Base-by-base conservation (phyloP, 2,797 vertebrate species). In the Pelodytes ibericus region DNA sequence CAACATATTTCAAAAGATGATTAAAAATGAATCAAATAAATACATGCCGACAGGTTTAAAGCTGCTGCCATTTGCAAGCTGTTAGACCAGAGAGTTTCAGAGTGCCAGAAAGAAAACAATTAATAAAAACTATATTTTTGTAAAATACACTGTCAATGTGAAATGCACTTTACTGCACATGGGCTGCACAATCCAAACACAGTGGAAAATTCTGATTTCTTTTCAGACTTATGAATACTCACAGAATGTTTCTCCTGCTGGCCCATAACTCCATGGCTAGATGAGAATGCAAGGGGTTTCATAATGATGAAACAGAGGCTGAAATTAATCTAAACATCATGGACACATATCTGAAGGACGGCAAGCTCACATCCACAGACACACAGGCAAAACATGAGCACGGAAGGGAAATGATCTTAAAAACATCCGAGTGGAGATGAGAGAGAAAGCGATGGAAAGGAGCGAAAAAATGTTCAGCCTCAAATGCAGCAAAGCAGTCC, bases 221-320 rank as follows among this genome's bases (percentile, higher is more conserved):
- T 13, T 44, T 8, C 3, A 13, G 41, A 44, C 1, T 44, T 53
- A 1, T 24, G 49, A 39, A 83, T 95, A 98, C 97, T 98, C 92
- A 99, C 97, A 88, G 95, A 94, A 85, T 93, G 92, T 88, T 96
- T 98, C 91, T 98, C 96, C 89, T 94, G 95, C 93, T 97, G 96
- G 91, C 93, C 95, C 91, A 92, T 92, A 94, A 96, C 94, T 96
- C 95, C 96, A 98, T 98, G 96, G 91, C 93, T 93, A 91, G 95
- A 95, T 91, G 95, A 89, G 83, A 93, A 85, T 89, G 94, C 94
- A 94, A 98, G 97, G 88, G 97, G 96, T 94, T 98, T 99, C 96
- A 99, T 99, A 93, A 92, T 95, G 95, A 93, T 93, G 90, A 90
- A 92, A 92, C 90, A 88, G 91, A 89, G 86, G 86, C 91, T 85